phyloP scores from a whole-genome alignment of 2,797 vertebrate genomes.

The Gymnoscopelus microlampas region DNA sequence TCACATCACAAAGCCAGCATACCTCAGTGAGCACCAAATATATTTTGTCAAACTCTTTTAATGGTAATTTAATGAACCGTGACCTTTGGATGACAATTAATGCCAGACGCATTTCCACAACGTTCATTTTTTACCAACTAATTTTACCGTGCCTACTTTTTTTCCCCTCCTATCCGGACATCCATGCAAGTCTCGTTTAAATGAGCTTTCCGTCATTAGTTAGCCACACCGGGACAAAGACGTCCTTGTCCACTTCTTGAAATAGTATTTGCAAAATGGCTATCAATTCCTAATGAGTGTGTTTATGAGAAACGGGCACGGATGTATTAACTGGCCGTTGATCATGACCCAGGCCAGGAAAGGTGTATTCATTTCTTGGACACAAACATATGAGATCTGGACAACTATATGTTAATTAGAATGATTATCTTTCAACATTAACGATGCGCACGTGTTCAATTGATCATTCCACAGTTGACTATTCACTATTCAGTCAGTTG shows the following conservation, averaged over 20 bases:
- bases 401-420: conserved; percentile 20
- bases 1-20: conserved; percentile 77
- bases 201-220: conserved; percentile 75
- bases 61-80: conserved; percentile 83
- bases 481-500: conserved; percentile 14
- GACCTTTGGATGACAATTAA: conserved; percentile 79
- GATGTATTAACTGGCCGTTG: conserved; percentile 46
- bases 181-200: conserved; percentile 69
- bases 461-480: conserved; percentile 29
- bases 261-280: conserved; percentile 53
- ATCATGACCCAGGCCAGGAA: conserved; percentile 30
- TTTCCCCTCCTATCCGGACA: conserved; percentile 49
- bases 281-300: conserved; percentile 70
- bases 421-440: background rate
- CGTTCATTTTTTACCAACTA: conserved; percentile 79
- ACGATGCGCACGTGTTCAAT: conserved; percentile 14
- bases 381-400: conserved; percentile 31
- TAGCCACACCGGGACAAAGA: conserved; percentile 68
- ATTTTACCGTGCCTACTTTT: conserved; percentile 75
- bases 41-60: conserved; percentile 79
- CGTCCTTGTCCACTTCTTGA: conserved; percentile 57
- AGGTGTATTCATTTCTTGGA: conserved; percentile 29
- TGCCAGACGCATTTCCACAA: conserved; percentile 71
- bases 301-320: conserved; percentile 60
- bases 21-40: conserved; percentile 80